phyloP scores from a whole-genome alignment of 2,797 vertebrate species.

The Syncerus caffer region DNA sequence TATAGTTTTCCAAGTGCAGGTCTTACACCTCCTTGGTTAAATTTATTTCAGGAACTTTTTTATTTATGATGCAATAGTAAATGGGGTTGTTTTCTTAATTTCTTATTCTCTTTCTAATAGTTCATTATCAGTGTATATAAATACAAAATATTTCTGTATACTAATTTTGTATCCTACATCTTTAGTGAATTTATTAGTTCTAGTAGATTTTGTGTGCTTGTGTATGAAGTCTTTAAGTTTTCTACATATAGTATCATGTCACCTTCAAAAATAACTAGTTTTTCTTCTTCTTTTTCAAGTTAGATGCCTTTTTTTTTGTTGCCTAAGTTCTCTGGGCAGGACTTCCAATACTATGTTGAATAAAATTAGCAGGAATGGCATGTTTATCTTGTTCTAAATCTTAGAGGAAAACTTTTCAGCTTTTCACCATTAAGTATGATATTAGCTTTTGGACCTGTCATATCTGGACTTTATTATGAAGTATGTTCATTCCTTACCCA shows the following conservation, averaged over 20 bases:
- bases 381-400: background rate
- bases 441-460: background rate
- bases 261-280: background rate
- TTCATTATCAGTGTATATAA: background rate
- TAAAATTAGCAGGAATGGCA: background rate
- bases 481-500: background rate
- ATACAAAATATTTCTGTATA: background rate
- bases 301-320: background rate
- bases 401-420: background rate
- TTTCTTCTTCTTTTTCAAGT: background rate
- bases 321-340: background rate
- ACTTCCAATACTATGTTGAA: background rate
- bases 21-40: background rate
- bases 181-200: background rate
- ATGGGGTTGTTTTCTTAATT: background rate
- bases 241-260: background rate
- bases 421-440: background rate
- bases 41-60: background rate
- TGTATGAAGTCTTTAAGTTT: background rate
- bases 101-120: background rate
- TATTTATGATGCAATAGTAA: background rate
- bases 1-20: background rate
- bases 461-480: background rate
- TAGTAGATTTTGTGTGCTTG: background rate
- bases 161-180: background rate